Evolutionary conservation across 2,888 invertebrate species (phyloP).

Genomic region (Ormyrus nitidulus): DNA sequence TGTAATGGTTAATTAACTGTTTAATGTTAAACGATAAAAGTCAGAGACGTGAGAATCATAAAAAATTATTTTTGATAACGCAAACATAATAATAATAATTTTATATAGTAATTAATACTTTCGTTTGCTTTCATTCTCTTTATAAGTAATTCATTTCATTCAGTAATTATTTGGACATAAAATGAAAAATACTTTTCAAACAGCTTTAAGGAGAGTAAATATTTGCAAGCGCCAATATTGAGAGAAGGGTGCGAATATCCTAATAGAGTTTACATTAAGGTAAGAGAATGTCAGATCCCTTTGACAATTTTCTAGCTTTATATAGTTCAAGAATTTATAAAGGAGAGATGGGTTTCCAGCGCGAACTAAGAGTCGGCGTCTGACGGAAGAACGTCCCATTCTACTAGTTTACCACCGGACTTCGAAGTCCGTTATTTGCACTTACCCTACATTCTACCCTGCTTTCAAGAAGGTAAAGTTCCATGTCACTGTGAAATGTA

Average conservation of each 20-base stretch:
- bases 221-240: background rate
- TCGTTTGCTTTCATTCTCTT: too few relatives aligned
- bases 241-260: background rate
- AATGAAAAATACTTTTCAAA: too few relatives aligned
- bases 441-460: slow-evolving; percentile 35
- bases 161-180: too few relatives aligned
- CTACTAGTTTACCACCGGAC: slow-evolving; percentile 20
- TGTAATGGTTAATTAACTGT: too few relatives aligned
- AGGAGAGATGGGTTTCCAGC: background rate
- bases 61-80: too few relatives aligned
- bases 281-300: background rate
- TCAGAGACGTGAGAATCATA: too few relatives aligned
- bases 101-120: too few relatives aligned
- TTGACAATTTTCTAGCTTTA: slow-evolving; percentile 10
- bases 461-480: slow-evolving; percentile 14
- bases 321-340: background rate
- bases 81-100: too few relatives aligned
- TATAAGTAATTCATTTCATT: too few relatives aligned
- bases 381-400: slow-evolving; percentile 28
- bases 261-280: background rate
- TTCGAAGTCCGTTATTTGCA: slow-evolving; percentile 30
- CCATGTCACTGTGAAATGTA: background rate
- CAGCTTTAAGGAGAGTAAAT: background rate
- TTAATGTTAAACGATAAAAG: too few relatives aligned
- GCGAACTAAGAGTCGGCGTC: background rate